A percentile compares a stretch with the other conserved stretches of the same genome.
These are phyloP conservation scores for Pleuronectes platessa DNA, from an alignment of 2,113 vertebrate genomes.

Conservation along the genomic window DNA sequence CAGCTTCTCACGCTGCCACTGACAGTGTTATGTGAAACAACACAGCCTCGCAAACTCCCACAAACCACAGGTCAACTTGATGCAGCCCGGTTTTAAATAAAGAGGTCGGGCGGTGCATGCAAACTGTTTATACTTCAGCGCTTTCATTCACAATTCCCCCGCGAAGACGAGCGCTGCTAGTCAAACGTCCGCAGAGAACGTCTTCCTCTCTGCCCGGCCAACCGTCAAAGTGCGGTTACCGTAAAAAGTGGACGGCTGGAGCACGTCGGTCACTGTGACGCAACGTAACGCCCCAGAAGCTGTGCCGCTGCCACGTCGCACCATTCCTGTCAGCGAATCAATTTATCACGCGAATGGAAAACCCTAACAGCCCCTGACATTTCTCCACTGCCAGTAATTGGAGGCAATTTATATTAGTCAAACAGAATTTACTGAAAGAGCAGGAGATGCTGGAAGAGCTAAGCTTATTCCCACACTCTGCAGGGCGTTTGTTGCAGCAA, in stretches of 20 bases:
- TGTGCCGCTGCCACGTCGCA: slow-evolving; percentile 13
- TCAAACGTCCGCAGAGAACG: background rate
- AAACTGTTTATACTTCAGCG: background rate
- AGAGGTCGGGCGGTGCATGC: background rate
- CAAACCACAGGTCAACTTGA: slow-evolving; percentile 29
- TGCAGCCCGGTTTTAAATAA: slow-evolving; percentile 13
- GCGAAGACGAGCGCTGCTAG: background rate
- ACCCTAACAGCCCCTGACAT: slow-evolving; percentile 46
- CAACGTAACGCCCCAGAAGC: slow-evolving; percentile 28
- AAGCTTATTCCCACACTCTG: slow-evolving; percentile 35
- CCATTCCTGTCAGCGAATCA: slow-evolving; percentile 56
- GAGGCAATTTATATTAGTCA: slow-evolving; percentile 57
- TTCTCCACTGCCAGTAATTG: slow-evolving; percentile 59
- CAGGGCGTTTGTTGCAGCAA: slow-evolving; percentile 18
- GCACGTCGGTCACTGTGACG: slow-evolving; percentile 48
- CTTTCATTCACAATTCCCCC: background rate
- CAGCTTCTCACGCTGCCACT: slow-evolving; percentile 42
- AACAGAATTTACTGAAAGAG: slow-evolving; percentile 57
- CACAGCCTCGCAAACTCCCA: slow-evolving; percentile 23
- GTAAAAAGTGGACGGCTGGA: slow-evolving; percentile 59
- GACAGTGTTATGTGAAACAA: slow-evolving; percentile 36
- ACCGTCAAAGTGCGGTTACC: slow-evolving; percentile 15
- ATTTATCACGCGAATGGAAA: slow-evolving; percentile 61
- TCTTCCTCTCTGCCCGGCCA: background rate
- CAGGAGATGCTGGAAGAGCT: slow-evolving; percentile 17